A percentile compares a stretch with the other conserved stretches of the same genome.
Evolutionary conservation across 2,113 vertebrate genomes (phyloP).

Genomic region (Sarotherodon lohbergeri): DNA sequence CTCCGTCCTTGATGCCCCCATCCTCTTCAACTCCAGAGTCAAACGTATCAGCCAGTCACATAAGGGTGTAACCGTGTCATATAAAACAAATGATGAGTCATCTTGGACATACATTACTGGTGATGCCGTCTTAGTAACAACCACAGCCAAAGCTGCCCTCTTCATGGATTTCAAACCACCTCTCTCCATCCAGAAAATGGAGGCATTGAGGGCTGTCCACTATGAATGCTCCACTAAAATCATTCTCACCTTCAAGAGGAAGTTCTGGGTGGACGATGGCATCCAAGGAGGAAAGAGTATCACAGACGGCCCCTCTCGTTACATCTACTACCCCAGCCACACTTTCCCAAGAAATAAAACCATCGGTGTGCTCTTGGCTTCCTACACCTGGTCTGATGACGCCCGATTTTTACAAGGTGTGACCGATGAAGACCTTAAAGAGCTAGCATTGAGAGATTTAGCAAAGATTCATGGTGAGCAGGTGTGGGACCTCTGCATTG

Average conservation of each 20-base stretch:
- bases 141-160: constrained; percentile 70
- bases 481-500: constrained; percentile 27
- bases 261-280: constrained; percentile 70
- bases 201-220: constrained; percentile 66
- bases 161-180: constrained; percentile 65
- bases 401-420: constrained; percentile 63
- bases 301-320: constrained; percentile 71
- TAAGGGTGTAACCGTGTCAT: not conserved
- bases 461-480: constrained; percentile 53
- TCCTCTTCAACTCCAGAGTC: constrained; percentile 44
- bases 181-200: constrained; percentile 51
- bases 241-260: constrained; percentile 61
- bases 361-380: constrained; percentile 70
- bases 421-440: constrained; percentile 29
- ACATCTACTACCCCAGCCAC: constrained; percentile 79
- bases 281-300: constrained; percentile 57
- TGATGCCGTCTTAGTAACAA: constrained; percentile 60
- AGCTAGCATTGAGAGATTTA: constrained; percentile 65
- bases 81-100: not conserved
- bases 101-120: not conserved
- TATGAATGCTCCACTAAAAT: constrained; percentile 69
- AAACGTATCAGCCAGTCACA: not conserved
- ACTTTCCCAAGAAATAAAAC: constrained; percentile 8
- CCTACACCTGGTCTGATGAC: constrained; percentile 71
- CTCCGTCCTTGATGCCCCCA: constrained; percentile 2